These are phyloP conservation scores for Sesia bembeciformis DNA, from an alignment of 2,888 invertebrate species.

Conservation along the genomic window DNA sequence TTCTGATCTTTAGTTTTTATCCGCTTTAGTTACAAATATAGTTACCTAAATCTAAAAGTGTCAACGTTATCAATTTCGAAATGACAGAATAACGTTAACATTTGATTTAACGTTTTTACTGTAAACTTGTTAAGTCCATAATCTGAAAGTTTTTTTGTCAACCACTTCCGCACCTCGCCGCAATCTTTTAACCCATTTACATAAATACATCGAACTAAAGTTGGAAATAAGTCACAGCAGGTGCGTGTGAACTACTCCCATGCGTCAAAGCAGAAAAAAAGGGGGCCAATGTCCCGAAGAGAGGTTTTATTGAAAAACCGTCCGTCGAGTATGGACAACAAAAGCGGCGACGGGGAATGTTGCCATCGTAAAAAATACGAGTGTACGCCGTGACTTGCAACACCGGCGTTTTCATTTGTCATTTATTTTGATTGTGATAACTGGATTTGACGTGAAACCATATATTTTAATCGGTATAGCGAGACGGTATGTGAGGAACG, in stretches of 20 bases:
- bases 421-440: constrained; percentile 75
- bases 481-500: not conserved
- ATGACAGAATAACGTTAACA: too few species aligned
- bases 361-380: constrained; percentile 45
- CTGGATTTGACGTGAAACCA: constrained; percentile 41
- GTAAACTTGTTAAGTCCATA: too few species aligned
- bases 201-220: constrained; percentile 9
- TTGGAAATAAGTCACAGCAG: constrained; percentile 25
- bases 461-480: constrained; percentile 27
- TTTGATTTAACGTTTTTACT: too few species aligned
- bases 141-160: too few species aligned
- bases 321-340: constrained; percentile 53
- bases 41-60: too few species aligned
- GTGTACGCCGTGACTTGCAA: constrained; percentile 62
- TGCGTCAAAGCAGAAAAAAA: constrained; percentile 33
- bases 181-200: not conserved
- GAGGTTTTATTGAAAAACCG: constrained; percentile 63
- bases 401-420: constrained; percentile 68
- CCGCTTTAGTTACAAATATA: too few species aligned
- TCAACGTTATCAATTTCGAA: too few species aligned
- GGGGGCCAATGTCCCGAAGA: constrained; percentile 48
- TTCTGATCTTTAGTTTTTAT: too few species aligned
- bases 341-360: constrained; percentile 51
- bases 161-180: not conserved
- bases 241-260: constrained; percentile 59